These are phyloP conservation scores for Megaptera novaeangliae DNA, from an alignment of 2,113 vertebrate species.

Conservation along the genomic window DNA sequence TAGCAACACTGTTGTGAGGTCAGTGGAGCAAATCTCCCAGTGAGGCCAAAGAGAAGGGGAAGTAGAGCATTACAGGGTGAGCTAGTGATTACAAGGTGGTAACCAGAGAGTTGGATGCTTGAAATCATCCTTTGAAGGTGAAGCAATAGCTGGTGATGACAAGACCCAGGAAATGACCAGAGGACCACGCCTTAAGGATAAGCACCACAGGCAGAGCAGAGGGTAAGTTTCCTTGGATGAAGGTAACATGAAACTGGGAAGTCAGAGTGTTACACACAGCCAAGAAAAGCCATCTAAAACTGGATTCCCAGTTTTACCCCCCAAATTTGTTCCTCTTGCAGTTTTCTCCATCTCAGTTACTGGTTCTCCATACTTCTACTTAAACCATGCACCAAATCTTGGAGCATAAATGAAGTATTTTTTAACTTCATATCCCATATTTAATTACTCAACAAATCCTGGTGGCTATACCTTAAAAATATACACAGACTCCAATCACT, in stretches of 20 bases:
- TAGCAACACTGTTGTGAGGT: not conserved
- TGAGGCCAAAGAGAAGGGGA: no score
- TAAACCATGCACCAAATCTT: not conserved
- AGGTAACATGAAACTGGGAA: not conserved
- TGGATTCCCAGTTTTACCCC: not conserved
- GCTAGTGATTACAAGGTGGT: not conserved
- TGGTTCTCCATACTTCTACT: not conserved
- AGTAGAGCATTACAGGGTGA: not conserved
- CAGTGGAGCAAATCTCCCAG: not conserved
- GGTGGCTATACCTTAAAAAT: not conserved
- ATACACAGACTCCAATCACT: not conserved
- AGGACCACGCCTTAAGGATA: not conserved
- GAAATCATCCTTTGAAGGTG: not conserved
- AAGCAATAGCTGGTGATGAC: not conserved
- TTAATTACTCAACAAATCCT: not conserved
- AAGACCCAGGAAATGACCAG: not conserved
- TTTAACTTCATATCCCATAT: not conserved
- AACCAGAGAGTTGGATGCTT: not conserved
- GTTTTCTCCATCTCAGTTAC: not conserved
- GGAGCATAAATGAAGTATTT: not conserved
- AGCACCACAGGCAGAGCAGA: not conserved
- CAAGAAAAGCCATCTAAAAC: not conserved
- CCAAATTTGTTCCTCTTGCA: not conserved
- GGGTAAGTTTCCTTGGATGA: not conserved
- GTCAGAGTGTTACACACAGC: accelerated